Conservation (phyloP, 2,797 vertebrate species). For the Tachyglossus aculeatus region DNA sequence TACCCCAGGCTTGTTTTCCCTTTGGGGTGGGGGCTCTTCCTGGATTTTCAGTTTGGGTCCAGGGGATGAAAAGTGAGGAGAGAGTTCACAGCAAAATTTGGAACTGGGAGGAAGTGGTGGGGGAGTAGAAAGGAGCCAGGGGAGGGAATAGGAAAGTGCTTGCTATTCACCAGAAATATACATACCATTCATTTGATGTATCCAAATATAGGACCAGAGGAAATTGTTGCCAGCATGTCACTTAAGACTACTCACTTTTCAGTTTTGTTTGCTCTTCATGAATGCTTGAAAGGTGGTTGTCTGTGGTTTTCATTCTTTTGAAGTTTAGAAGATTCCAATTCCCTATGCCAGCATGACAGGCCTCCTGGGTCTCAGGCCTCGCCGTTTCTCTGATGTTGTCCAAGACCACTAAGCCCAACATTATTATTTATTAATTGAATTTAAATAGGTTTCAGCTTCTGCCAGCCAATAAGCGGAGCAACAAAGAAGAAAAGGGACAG, state of each 20-base stretch:
- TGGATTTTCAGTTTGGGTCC: too few relatives aligned
- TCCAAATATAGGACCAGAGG: neutral
- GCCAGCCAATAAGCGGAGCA: slow-evolving; percentile 23
- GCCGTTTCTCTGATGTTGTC: neutral
- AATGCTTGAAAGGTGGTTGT: slow-evolving; percentile 23
- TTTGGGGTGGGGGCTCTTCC: too few relatives aligned
- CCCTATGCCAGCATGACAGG: neutral
- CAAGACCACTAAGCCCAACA: neutral
- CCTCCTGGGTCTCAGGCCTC: neutral
- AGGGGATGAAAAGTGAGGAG: too few relatives aligned
- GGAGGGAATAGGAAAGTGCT: too few relatives aligned
- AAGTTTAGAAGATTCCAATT: slow-evolving; percentile 12
- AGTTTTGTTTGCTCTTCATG: slow-evolving; percentile 6
- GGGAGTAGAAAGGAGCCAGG: too few relatives aligned
- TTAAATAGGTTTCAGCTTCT: slow-evolving; percentile 31
- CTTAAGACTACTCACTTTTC: neutral
- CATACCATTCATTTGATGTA: neutral
- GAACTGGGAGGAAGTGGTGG: too few relatives aligned
- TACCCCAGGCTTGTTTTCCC: too few relatives aligned
- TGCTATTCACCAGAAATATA: too few relatives aligned
- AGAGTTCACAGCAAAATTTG: too few relatives aligned
- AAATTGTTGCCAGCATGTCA: slow-evolving; percentile 17
- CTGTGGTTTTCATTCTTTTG: slow-evolving; percentile 21
- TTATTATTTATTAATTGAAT: slow-evolving; percentile 45
- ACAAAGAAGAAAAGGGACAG: slow-evolving; percentile 3